phyloP scores from a whole-genome alignment of 2,888 invertebrate genomes.

The Agonopterix alstromeriana region DNA sequence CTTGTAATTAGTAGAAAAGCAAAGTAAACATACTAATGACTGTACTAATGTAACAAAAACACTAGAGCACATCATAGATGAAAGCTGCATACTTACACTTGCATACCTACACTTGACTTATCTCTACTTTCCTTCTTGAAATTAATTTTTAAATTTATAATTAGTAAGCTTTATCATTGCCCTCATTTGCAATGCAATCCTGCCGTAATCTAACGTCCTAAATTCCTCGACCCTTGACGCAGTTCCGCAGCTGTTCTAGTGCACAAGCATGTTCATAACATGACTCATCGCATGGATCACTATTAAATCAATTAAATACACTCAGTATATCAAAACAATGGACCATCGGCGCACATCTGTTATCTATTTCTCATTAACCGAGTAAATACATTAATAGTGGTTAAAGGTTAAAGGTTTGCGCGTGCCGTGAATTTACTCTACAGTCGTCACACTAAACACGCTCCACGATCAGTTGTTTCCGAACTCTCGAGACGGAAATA shows the following conservation, averaged over 20 bases:
- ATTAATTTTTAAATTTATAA: too few species aligned
- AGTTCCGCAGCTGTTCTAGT: constrained; percentile 5
- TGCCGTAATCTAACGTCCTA: background rate
- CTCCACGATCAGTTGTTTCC: constrained; percentile 34
- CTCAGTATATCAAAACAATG: constrained; percentile 48
- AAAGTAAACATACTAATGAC: too few species aligned
- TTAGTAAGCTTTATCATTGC: too few species aligned
- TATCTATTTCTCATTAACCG: constrained; percentile 51
- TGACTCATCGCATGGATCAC: constrained; percentile 27
- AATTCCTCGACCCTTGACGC: constrained; percentile 4
- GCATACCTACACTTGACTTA: background rate
- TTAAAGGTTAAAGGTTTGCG: constrained; percentile 67
- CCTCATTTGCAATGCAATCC: too few species aligned
- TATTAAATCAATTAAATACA: constrained; percentile 48
- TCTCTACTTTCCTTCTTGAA: background rate
- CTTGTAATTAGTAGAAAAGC: too few species aligned
- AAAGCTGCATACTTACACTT: too few species aligned
- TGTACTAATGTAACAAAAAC: too few species aligned
- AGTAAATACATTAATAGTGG: constrained; percentile 62
- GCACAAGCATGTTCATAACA: constrained; percentile 22
- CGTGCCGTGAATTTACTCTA: constrained; percentile 52
- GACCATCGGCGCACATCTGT: constrained; percentile 46
- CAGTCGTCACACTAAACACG: constrained; percentile 27
- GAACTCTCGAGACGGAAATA: constrained; percentile 24
- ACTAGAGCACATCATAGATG: too few species aligned